Evolutionary conservation across 2,888 invertebrate species (phyloP).

Genomic region (Penaeus monodon): DNA sequence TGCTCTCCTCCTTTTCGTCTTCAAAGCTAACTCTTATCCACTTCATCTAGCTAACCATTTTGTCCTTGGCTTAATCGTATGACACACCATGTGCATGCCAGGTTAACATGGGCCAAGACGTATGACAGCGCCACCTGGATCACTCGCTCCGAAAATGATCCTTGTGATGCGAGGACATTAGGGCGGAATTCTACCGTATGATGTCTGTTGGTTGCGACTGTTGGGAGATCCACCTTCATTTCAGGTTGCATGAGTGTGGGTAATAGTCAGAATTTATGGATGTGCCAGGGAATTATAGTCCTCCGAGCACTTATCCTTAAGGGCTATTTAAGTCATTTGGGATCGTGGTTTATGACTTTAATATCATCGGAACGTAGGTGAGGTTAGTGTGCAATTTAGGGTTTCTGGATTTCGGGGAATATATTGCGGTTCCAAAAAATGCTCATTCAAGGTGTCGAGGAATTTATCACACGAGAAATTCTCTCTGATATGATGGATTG

Average conservation of each 20-base stretch:
- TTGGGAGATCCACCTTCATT: conserved; percentile 44
- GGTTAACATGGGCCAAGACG: conserved; percentile 50
- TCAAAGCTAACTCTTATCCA: conserved; percentile 53
- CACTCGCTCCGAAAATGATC: not conserved
- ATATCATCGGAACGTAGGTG: conserved; percentile 54
- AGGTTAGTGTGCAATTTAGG: conserved; percentile 53
- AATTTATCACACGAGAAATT: not conserved
- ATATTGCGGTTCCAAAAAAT: conserved; percentile 3
- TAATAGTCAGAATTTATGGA: conserved; percentile 45
- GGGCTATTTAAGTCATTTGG: conserved; percentile 7
- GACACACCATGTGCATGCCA: conserved; percentile 60
- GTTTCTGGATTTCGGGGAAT: conserved; percentile 56
- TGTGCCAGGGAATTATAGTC: conserved; percentile 25
- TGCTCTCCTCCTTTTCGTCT: conserved; percentile 42
- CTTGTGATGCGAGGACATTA: not conserved
- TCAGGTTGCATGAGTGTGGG: conserved; percentile 60
- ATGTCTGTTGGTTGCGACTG: conserved; percentile 26
- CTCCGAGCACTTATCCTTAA: conserved; percentile 3
- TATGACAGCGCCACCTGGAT: conserved; percentile 44
- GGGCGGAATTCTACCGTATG: not conserved
- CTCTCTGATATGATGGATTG: conserved; percentile 22
- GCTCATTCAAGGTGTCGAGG: not conserved
- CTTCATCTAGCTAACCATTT: conserved; percentile 58
- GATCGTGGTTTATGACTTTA: conserved; percentile 18
- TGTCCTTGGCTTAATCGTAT: conserved; percentile 61